Conservation (phyloP, 2,888 invertebrate species). For the Caenorhabditis auriculariae region DNA sequence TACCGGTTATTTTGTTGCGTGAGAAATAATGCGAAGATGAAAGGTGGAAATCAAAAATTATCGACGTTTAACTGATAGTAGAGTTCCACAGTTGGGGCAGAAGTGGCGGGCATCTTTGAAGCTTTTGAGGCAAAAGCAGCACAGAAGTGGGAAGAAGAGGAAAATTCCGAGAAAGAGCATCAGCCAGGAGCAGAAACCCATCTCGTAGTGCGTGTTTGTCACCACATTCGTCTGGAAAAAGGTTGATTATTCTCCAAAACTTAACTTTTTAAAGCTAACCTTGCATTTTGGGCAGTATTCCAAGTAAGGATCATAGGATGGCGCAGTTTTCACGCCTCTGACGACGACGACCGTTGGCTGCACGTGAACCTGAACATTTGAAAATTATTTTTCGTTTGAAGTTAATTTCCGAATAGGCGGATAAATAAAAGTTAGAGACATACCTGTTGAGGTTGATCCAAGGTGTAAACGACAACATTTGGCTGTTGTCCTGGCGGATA, state of each 20-base stretch:
- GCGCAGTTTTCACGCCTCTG: conserved; percentile 10
- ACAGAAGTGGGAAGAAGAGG: conserved; percentile 26
- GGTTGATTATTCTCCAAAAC: not conserved
- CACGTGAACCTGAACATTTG: no score
- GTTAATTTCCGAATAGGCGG: no score
- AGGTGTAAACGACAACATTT: no score
- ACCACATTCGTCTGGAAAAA: conserved; percentile 13
- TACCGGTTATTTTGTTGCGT: no score
- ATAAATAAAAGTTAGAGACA: no score
- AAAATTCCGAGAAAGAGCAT: conserved; percentile 27
- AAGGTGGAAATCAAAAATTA: no score
- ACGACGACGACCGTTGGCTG: conserved; percentile 15
- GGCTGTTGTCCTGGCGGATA: no score
- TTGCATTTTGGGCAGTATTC: conserved; percentile 22
- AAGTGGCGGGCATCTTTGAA: conserved; percentile 23
- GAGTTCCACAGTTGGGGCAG: conserved; percentile 21
- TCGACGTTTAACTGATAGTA: conserved; percentile 14
- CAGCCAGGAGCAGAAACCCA: conserved; percentile 33
- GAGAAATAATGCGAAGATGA: no score
- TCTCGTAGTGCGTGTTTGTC: conserved; percentile 14
- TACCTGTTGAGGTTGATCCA: no score
- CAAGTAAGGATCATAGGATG: conserved; percentile 13
- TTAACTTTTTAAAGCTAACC: not conserved
- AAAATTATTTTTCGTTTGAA: no score
- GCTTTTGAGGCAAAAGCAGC: conserved; percentile 23